A percentile compares a stretch with the other conserved stretches of the same genome.
Conservation (phyloP, 1,140 invertebrate genomes). For the Cydia strobilella region DNA sequence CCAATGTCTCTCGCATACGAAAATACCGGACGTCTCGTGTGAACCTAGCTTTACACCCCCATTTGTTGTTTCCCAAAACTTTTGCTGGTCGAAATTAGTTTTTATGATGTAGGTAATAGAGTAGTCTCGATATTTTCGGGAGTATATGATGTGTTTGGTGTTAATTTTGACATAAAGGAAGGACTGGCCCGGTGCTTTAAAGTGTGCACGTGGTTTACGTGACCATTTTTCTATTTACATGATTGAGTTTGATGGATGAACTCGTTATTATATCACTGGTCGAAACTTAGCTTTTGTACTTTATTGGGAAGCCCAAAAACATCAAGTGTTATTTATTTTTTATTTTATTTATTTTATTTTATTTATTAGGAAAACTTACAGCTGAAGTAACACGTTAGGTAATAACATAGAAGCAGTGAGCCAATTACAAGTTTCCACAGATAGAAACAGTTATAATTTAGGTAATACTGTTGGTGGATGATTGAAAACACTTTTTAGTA, state of each 20-base stretch:
- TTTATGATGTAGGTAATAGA: neutral
- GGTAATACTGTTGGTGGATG: too few relatives aligned
- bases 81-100: neutral
- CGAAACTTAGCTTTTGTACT: too few relatives aligned
- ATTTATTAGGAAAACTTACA: too few relatives aligned
- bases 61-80: neutral
- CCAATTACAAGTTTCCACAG: too few relatives aligned
- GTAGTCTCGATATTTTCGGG: slow-evolving; percentile 1
- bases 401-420: too few relatives aligned
- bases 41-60: slow-evolving; percentile 3
- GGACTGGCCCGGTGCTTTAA: slow-evolving; percentile 25
- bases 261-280: neutral
- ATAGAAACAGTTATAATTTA: too few relatives aligned
- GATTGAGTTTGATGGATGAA: neutral
- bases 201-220: slow-evolving; percentile 23
- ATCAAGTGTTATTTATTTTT: too few relatives aligned
- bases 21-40: slow-evolving; percentile 35
- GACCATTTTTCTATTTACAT: slow-evolving; percentile 12
- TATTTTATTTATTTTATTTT: too few relatives aligned
- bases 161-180: slow-evolving; percentile 31
- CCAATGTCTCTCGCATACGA: slow-evolving; percentile 33
- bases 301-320: too few relatives aligned
- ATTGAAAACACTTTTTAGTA: too few relatives aligned
- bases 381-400: too few relatives aligned
- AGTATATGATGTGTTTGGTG: neutral